Percentiles rank a stretch among this genome's conserved stretches.
phyloP scores from a whole-genome alignment of 1,140 invertebrate genomes.

The Drosophila trapezifrons region DNA sequence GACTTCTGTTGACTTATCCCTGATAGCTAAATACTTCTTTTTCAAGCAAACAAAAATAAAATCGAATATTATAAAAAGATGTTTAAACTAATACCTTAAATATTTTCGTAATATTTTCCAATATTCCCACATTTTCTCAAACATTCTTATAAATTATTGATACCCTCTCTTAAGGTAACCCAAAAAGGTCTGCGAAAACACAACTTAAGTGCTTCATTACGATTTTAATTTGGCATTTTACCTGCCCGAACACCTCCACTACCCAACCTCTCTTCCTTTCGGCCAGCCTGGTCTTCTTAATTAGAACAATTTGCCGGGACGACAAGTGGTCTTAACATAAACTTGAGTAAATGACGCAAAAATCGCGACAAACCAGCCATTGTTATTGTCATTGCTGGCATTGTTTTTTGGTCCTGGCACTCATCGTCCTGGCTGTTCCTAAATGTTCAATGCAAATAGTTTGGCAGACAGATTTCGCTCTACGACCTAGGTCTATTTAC shows the following conservation, averaged over 20 bases:
- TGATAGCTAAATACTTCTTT: too few species aligned
- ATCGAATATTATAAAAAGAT: too few species aligned
- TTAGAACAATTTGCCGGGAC: constrained; percentile 73
- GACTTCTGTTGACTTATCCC: too few species aligned
- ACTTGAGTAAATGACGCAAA: constrained; percentile 56
- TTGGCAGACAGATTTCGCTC: constrained; percentile 23
- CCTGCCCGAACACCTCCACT: constrained; percentile 33
- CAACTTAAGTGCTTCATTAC: constrained; percentile 67
- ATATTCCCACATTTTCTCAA: too few species aligned
- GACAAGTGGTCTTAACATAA: constrained; percentile 69
- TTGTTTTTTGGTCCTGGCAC: not conserved
- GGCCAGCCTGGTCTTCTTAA: constrained; percentile 58
- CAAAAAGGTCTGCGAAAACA: constrained; percentile 40
- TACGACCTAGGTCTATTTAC: constrained; percentile 43
- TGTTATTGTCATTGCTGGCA: constrained; percentile 18
- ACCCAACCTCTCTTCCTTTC: not conserved
- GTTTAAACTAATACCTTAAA: too few species aligned
- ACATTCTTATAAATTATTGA: not conserved
- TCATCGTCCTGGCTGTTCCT: constrained; percentile 17
- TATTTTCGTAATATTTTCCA: too few species aligned
- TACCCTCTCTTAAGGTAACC: constrained; percentile 3
- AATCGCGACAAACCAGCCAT: constrained; percentile 44
- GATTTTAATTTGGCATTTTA: constrained; percentile 77
- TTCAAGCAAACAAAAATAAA: too few species aligned
- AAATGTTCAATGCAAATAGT: constrained; percentile 72